phyloP scores from a whole-genome alignment of 2,888 invertebrate species.

The Tachina fera region DNA sequence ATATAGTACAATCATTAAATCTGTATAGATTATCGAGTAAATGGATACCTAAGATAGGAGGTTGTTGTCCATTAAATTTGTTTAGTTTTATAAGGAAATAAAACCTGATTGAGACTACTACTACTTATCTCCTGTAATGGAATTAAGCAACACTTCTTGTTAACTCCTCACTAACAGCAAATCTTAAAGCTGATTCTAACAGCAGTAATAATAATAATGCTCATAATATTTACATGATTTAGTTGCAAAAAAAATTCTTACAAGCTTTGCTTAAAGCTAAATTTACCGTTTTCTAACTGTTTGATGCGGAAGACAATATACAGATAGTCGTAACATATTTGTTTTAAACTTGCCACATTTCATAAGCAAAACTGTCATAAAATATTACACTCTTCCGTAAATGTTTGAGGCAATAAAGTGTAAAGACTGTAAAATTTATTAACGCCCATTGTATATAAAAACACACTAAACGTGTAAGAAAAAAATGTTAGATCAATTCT shows the following conservation, averaged over 20 bases:
- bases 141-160: neutral
- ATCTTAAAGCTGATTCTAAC: neutral
- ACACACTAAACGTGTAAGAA: neutral
- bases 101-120: neutral
- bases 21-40: neutral
- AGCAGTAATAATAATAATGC: neutral
- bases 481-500: neutral
- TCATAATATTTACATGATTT: neutral
- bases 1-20: neutral
- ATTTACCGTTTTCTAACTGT: constrained; percentile 54
- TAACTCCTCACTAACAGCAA: neutral
- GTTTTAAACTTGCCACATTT: constrained; percentile 16
- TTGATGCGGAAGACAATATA: constrained; percentile 29
- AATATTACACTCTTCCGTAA: constrained; percentile 28
- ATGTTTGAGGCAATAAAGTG: constrained; percentile 31
- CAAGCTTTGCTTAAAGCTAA: neutral
- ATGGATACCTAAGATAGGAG: neutral
- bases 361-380: constrained; percentile 36
- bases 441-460: constrained; percentile 34
- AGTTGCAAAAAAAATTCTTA: constrained; percentile 18
- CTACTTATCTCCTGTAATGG: neutral
- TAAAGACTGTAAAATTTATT: constrained; percentile 29
- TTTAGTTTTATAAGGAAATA: neutral
- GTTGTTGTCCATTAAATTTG: neutral
- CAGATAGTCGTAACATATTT: neutral